phyloP scores from a whole-genome alignment of 2,113 vertebrate species.

The Nannobrachium achirus region DNA sequence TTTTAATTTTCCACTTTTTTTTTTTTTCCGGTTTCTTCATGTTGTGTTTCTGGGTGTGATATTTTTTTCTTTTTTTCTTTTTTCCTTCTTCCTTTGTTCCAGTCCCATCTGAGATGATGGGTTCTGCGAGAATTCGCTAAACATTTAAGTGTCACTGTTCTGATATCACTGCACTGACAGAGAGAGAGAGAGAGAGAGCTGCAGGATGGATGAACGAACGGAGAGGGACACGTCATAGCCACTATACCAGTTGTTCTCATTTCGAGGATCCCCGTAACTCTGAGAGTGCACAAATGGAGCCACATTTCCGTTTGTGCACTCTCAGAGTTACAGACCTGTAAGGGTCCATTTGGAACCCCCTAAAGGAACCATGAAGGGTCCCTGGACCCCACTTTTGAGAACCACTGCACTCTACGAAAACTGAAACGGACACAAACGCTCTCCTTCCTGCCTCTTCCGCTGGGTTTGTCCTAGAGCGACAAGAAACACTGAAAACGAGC shows the following conservation, averaged over 20 bases:
- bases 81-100: conserved; percentile 7
- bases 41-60: conserved; percentile 24
- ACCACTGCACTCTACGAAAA: conserved; percentile 25
- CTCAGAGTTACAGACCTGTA: no score
- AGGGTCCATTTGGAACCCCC: no score
- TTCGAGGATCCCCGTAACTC: no score
- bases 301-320: no score
- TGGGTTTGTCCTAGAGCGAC: conserved; percentile 43
- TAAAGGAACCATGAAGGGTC: no score
- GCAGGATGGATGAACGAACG: conserved; percentile 18
- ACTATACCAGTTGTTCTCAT: conserved; percentile 53
- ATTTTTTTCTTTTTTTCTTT: no score
- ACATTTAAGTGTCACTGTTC: conserved; percentile 45
- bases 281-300: no score
- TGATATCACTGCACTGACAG: conserved; percentile 63
- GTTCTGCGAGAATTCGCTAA: conserved; percentile 47
- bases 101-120: conserved; percentile 60
- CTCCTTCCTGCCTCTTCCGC: conserved; percentile 52
- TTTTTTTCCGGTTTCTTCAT: conserved; percentile 50
- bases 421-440: conserved; percentile 62
- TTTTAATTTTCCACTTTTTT: conserved; percentile 57
- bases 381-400: no score
- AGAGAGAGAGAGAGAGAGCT: conserved; percentile 30
- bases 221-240: conserved; percentile 59
- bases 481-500: conserved; percentile 58